These are phyloP conservation scores for Fabriciana adippe DNA, from an alignment of 2,888 invertebrate genomes.

Conservation along the genomic window DNA sequence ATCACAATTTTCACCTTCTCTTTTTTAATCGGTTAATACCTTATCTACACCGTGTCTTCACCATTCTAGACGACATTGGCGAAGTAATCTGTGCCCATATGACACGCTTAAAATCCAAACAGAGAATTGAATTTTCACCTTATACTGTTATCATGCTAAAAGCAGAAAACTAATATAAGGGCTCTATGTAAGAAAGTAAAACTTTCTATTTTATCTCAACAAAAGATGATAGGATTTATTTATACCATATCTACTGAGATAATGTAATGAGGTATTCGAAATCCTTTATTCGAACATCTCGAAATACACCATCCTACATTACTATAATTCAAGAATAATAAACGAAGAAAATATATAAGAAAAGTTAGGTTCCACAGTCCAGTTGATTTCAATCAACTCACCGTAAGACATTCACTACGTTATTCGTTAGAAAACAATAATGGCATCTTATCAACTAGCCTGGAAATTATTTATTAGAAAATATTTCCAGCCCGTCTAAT, in stretches of 20 bases:
- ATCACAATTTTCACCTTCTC: no score
- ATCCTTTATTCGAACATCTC: neutral
- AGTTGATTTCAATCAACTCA: no score
- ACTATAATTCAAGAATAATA: neutral
- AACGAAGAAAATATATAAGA: no score
- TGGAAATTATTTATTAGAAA: neutral
- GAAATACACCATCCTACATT: neutral
- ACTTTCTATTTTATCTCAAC: neutral
- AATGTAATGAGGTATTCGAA: neutral
- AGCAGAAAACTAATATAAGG: no score
- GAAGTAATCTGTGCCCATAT: no score
- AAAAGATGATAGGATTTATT: neutral
- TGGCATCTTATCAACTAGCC: neutral
- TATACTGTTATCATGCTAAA: no score
- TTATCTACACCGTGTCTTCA: no score
- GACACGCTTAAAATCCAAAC: no score
- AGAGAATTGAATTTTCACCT: no score
- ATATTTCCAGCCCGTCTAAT: neutral
- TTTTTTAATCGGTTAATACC: no score
- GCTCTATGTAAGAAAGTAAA: neutral
- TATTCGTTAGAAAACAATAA: constrained; percentile 6
- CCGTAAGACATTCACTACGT: neutral
- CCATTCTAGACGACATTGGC: no score
- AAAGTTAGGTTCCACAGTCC: no score
- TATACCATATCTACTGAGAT: neutral